Percentiles rank a stretch among this genome's conserved stretches.
phyloP scores from a whole-genome alignment of 2,113 vertebrate species.

The Potamarius usumacintae region DNA sequence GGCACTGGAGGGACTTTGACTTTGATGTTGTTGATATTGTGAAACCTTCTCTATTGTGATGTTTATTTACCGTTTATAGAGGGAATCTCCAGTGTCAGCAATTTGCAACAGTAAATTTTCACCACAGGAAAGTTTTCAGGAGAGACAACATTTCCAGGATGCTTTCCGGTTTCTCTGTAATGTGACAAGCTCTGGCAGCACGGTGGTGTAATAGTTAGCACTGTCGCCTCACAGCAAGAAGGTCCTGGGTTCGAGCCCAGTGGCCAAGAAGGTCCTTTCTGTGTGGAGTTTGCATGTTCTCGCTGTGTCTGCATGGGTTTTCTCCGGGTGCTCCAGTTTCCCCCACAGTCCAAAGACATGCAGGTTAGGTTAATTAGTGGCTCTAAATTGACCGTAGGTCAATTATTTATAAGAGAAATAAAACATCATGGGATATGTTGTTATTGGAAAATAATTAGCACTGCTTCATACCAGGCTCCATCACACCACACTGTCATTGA shows the following conservation, averaged over 20 bases:
- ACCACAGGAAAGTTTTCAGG: background rate
- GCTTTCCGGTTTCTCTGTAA: background rate
- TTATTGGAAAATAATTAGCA: background rate
- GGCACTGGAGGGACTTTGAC: too few relatives aligned
- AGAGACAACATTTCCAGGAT: background rate
- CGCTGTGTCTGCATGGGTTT: too few relatives aligned
- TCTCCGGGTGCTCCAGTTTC: too few relatives aligned
- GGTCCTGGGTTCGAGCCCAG: too few relatives aligned
- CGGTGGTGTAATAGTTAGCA: too few relatives aligned
- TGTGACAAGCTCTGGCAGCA: background rate
- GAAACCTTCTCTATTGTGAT: background rate
- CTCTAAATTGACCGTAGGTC: too few relatives aligned
- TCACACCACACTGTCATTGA: background rate
- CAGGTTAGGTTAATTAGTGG: too few relatives aligned
- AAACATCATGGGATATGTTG: background rate
- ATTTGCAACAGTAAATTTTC: background rate
- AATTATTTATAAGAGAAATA: background rate
- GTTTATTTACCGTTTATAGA: background rate
- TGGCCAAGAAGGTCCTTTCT: too few relatives aligned
- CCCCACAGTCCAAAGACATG: too few relatives aligned
- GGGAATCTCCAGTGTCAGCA: background rate
- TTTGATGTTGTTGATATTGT: background rate
- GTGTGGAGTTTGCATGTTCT: too few relatives aligned
- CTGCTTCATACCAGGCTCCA: background rate
- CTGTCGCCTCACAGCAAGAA: too few relatives aligned